These are phyloP conservation scores for Drusus annulatus DNA, from an alignment of 1,140 invertebrate species.

Conservation along the genomic window DNA sequence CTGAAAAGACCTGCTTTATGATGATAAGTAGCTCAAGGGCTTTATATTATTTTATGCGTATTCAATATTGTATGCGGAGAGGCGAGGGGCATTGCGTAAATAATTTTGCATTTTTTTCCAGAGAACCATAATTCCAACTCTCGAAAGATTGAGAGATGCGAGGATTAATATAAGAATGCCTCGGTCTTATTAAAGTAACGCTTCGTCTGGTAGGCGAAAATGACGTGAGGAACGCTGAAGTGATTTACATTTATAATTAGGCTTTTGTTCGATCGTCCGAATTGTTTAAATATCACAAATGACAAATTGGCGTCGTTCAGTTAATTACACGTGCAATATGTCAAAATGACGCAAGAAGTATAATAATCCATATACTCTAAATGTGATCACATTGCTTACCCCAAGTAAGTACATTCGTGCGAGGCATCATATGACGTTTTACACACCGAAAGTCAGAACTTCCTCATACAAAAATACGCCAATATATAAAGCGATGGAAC, in stretches of 20 bases:
- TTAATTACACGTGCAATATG: too few relatives aligned
- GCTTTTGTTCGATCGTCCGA: slow-evolving; percentile 15
- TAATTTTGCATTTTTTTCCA: neutral
- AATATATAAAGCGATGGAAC: too few relatives aligned
- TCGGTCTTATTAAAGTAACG: neutral
- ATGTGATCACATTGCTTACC: too few relatives aligned
- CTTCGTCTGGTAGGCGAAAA: neutral
- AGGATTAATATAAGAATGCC: neutral
- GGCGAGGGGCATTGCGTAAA: slow-evolving; percentile 11
- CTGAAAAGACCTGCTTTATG: slow-evolving; percentile 51
- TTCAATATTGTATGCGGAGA: slow-evolving; percentile 25
- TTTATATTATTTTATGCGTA: slow-evolving; percentile 48
- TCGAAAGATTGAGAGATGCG: neutral
- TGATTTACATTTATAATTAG: slow-evolving; percentile 33
- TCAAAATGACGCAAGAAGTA: too few relatives aligned
- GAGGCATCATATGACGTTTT: too few relatives aligned
- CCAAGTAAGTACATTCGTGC: too few relatives aligned
- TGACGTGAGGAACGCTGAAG: neutral
- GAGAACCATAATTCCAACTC: neutral
- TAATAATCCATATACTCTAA: too few relatives aligned
- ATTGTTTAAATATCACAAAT: neutral
- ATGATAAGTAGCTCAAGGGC: slow-evolving; percentile 50
- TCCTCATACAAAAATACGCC: too few relatives aligned
- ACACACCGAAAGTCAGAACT: too few relatives aligned
- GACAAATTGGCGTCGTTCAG: too few relatives aligned